Base-by-base conservation (phyloP, 2,797 vertebrate species). In the Chrosomus eos region DNA sequence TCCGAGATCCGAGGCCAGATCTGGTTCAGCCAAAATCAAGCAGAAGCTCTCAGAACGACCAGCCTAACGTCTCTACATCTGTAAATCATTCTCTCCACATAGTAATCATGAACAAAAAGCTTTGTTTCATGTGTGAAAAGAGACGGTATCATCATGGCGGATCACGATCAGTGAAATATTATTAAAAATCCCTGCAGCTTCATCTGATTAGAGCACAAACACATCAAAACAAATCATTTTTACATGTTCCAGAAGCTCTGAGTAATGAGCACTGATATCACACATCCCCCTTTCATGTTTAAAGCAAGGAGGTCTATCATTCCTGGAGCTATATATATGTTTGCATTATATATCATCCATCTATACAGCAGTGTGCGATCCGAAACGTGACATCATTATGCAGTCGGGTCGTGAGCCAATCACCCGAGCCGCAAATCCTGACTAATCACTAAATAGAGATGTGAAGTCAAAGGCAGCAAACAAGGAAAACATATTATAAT, bases 241-340 rank as follows among this genome's bases (percentile, higher is more conserved):
- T 85, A 80, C 82, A 79, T 85, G 78, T 84, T 81, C 83, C 87
- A 79, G 60, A 33, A 84, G 80, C 83, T 80, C 88, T 88, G 88
- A 90, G 90, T 93, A 92, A 94, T 92, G 91, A 92, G 90, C 92
- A 93, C 85, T 90, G 92, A 89, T 90, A 86, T 91, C 92, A 88
- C 64, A 83, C 84, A 58, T 80, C 88, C 87, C 88, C 86, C 90
- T 85, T 45, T 91, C 91, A 93, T 85, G 85, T 90, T 89, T 92
- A 76, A 18, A 76, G 33, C 14, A 40, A 38, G 21, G 13, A 76
- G 74, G 33, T 26, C 33, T 76, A 16, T 76, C 23, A 14, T 58
- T 75, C 21, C 48, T 75, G 73, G 31, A 55, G 48, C 48, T 36
- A 55, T 58, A 38, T 36, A 55, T 58, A 38, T 36, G 21, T 76